These are phyloP conservation scores for Hirtodrosophila histrioides DNA, from an alignment of 2,888 invertebrate genomes.

Conservation along the genomic window DNA sequence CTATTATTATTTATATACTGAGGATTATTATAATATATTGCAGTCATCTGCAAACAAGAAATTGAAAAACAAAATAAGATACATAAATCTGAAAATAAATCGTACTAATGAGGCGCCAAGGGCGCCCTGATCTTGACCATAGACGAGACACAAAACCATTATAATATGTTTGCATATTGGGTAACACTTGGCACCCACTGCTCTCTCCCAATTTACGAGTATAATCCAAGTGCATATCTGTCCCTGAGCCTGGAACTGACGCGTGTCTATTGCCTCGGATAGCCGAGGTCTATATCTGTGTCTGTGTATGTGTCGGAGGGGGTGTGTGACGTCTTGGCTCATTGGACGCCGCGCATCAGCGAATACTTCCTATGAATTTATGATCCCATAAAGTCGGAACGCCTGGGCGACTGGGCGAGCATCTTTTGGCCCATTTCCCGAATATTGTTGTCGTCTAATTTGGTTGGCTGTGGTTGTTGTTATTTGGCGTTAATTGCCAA, in stretches of 20 bases:
- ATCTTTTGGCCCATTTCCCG: conserved; percentile 49
- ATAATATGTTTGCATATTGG: conserved; percentile 11
- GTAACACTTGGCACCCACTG: conserved; percentile 16
- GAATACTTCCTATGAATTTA: conserved; percentile 62
- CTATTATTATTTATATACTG: conserved; percentile 3
- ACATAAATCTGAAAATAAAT: conserved; percentile 37
- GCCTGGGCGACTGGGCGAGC: conserved; percentile 38
- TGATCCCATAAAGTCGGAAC: conserved; percentile 62
- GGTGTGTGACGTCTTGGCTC: conserved; percentile 48
- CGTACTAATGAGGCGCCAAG: conserved; percentile 52
- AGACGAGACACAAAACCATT: conserved; percentile 15
- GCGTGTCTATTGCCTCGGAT: conserved; percentile 28
- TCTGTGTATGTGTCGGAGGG: conserved; percentile 1
- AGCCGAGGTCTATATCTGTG: neutral
- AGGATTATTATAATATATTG: conserved; percentile 30
- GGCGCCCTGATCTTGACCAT: conserved; percentile 58
- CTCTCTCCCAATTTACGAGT: conserved; percentile 4
- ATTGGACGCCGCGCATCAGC: conserved; percentile 48
- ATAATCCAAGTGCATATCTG: conserved; percentile 40
- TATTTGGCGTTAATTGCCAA: conserved; percentile 71
- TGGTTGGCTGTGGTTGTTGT: conserved; percentile 26
- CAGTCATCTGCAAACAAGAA: conserved; percentile 45
- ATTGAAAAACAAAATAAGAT: conserved; percentile 40
- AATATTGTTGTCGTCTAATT: conserved; percentile 27
- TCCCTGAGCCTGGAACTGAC: conserved; percentile 35